phyloP scores from a whole-genome alignment of 2,888 invertebrate genomes.

The Omphaloscelis lunosa region DNA sequence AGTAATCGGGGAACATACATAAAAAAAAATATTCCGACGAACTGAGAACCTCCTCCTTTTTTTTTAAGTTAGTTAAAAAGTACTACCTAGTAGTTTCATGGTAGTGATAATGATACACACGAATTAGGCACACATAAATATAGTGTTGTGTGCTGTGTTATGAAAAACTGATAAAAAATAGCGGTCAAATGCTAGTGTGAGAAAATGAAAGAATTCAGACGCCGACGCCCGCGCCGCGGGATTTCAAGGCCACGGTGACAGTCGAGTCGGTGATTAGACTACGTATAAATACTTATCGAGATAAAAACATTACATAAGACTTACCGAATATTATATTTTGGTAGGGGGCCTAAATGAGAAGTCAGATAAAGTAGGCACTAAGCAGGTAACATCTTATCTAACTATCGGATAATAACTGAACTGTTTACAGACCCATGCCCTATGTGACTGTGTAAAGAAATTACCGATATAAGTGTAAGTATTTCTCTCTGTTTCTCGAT shows the following conservation, averaged over 20 bases:
- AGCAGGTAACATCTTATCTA: not conserved
- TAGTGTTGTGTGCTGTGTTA: slow-evolving; percentile 34
- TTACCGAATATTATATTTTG: slow-evolving; percentile 7
- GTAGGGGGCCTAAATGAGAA: not conserved
- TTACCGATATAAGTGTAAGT: not conserved
- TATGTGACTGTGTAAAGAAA: not conserved
- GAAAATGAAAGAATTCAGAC: slow-evolving; percentile 55
- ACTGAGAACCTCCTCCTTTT: no score
- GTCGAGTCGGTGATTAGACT: slow-evolving; percentile 24
- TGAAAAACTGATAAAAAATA: slow-evolving; percentile 45
- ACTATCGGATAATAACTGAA: not conserved
- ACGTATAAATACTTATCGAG: slow-evolving; percentile 38
- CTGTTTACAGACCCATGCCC: not conserved
- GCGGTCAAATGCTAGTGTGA: slow-evolving; percentile 43
- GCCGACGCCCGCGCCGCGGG: not conserved
- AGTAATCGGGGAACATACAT: no score
- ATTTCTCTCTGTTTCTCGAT: not conserved
- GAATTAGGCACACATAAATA: slow-evolving; percentile 36
- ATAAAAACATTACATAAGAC: slow-evolving; percentile 25
- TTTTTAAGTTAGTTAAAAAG: no score
- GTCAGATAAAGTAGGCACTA: not conserved
- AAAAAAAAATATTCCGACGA: no score
- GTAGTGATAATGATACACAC: slow-evolving; percentile 60
- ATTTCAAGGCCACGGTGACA: slow-evolving; percentile 45
- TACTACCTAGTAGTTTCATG: slow-evolving; percentile 35